Evolutionary conservation across 2,113 vertebrate species (phyloP), one percentile per base, ranked within the genome.

Genomic region (Myotis davidii): DNA sequence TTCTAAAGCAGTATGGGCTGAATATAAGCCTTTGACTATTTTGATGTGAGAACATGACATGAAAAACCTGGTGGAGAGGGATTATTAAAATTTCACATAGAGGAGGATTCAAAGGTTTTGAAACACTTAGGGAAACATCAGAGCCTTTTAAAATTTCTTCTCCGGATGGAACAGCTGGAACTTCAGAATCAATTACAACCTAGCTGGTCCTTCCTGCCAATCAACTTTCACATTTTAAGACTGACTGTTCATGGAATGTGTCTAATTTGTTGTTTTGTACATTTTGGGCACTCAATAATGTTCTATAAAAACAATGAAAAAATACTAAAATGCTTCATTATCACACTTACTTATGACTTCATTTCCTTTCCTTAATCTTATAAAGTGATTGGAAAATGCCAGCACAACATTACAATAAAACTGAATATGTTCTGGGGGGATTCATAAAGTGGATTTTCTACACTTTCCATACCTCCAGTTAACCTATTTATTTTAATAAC

Each of bases 61-160:
- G 64, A 90, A 93, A 86, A 95, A 54, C n/a, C 82, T 76, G 95
- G 59, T 39, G 6, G 29, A 73, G 59, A 16, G 16, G 50, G 93
- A 82, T 93, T 94, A 85, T 70, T 81, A 42, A 42, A 50, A 94
- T 93, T 92, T 91, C 77, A 78, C 48, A 3, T 48, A 73, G 42
- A 85, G 52, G 59, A 90, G 34, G 45, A 88, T 56, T 88, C 77
- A 77, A 94, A 97, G 88, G 48, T 56, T 94, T 85, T 85, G 73
- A 97, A 94, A 92, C 65, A 92, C 89, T 94, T 9, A 34, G 59
- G 84, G 48, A 94, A 88, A 45, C 50, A 90, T 64, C 90, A 90
- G 65, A 96, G 29, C 81, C 85, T 83, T 92, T 97, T 83, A 96
- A 92, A 88, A 65, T 59, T 67, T 88, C 59, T 69, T 94, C 32